Percentiles rank a stretch among this genome's conserved stretches.
These are phyloP conservation scores for Philypnodon macrostomus DNA, from an alignment of 2,797 vertebrate genomes.

Conservation along the genomic window DNA sequence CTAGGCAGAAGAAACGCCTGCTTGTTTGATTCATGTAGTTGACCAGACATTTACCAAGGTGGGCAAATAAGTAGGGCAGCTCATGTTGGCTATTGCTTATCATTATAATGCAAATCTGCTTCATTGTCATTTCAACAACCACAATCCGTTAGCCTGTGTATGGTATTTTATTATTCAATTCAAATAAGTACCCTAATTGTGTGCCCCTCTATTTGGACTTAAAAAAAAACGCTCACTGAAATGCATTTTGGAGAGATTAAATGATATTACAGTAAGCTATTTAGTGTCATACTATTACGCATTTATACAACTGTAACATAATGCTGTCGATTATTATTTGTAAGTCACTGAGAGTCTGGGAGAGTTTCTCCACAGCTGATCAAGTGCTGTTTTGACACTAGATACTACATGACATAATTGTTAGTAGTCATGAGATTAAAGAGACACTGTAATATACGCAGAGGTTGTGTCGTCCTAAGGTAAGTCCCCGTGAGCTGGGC, in stretches of 20 bases:
- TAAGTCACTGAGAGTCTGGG: background rate
- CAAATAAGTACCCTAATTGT: too few species aligned
- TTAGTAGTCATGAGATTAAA: conserved; percentile 4
- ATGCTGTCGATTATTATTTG: too few species aligned
- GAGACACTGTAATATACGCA: conserved; percentile 12
- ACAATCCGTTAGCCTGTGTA: too few species aligned
- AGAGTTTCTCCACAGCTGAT: conserved; percentile 7
- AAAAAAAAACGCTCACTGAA: too few species aligned
- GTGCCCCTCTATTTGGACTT: too few species aligned
- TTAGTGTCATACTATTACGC: too few species aligned
- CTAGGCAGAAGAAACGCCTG: conserved; percentile 1
- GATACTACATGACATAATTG: conserved; percentile 6
- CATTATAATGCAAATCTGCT: background rate
- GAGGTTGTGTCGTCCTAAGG: conserved; percentile 33
- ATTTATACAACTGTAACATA: too few species aligned
- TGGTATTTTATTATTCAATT: too few species aligned
- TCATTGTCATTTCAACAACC: background rate
- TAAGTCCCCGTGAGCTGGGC: conserved; percentile 38
- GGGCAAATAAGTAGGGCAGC: conserved; percentile 26
- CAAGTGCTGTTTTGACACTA: conserved; percentile 11
- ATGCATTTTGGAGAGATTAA: too few species aligned
- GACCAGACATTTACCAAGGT: conserved; percentile 45
- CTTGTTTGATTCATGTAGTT: conserved; percentile 23
- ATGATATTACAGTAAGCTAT: too few species aligned
- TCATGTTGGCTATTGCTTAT: background rate